A percentile compares a stretch with the other conserved stretches of the same genome.
phyloP scores from a whole-genome alignment of 2,888 invertebrate species.

The Leptopterna dolabrata region DNA sequence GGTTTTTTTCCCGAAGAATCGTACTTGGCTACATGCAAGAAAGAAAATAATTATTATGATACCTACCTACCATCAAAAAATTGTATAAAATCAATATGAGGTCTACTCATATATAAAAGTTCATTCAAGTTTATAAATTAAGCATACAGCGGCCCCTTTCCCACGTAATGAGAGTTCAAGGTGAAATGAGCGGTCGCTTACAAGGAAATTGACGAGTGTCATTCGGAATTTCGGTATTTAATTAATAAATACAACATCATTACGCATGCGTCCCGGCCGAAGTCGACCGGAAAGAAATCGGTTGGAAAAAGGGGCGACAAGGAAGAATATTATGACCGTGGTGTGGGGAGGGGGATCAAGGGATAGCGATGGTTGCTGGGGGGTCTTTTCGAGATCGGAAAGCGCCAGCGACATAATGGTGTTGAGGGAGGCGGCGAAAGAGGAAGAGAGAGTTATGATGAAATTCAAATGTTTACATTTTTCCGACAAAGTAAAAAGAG shows the following conservation, averaged over 20 bases:
- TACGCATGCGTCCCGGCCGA: conserved; percentile 5
- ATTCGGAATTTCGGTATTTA: conserved; percentile 19
- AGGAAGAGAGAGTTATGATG: conserved; percentile 20
- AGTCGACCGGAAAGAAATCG: conserved; percentile 8
- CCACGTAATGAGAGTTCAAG: background rate
- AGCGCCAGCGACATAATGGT: background rate
- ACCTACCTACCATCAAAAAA: too few relatives aligned
- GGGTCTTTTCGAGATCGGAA: conserved; percentile 15
- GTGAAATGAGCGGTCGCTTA: conserved; percentile 24
- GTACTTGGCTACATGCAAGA: too few relatives aligned
- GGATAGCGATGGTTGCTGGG: too few relatives aligned
- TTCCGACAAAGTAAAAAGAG: conserved; percentile 10
- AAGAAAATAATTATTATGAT: too few relatives aligned
- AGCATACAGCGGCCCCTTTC: too few relatives aligned
- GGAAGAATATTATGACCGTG: background rate
- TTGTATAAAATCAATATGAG: too few relatives aligned
- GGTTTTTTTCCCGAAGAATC: too few relatives aligned
- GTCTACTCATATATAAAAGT: too few relatives aligned
- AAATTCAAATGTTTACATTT: conserved; percentile 52
- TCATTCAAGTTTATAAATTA: too few relatives aligned
- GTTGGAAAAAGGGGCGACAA: conserved; percentile 16
- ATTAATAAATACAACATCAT: conserved; percentile 48
- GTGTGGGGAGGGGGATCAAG: background rate
- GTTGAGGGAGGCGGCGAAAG: background rate
- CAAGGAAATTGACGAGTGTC: conserved; percentile 36